Percentiles rank a stretch among this genome's conserved stretches.
These are phyloP conservation scores for Trematomus loennbergii DNA, from an alignment of 2,113 vertebrate species.

Conservation along the genomic window DNA sequence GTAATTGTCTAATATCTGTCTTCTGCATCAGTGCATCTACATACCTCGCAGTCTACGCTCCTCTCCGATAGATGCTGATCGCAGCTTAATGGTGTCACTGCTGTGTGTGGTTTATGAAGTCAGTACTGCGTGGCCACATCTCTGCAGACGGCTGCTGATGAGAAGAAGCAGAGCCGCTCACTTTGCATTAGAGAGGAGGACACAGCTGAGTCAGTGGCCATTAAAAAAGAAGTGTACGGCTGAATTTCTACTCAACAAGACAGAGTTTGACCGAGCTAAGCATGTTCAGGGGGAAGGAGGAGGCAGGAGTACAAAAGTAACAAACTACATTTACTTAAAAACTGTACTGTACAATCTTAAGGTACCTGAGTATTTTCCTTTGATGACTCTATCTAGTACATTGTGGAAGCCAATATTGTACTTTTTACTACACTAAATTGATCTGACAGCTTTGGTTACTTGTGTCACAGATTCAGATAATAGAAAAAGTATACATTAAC, in stretches of 20 bases:
- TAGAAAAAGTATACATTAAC: no score
- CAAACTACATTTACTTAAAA: no score
- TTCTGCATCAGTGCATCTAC: not conserved
- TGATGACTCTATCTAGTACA: no score
- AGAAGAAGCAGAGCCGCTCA: constrained; percentile 29
- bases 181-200: constrained; percentile 34
- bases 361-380: no score
- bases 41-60: not conserved
- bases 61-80: constrained; percentile 18
- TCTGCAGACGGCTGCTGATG: constrained; percentile 35
- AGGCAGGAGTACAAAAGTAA: no score
- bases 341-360: no score
- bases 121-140: constrained; percentile 7
- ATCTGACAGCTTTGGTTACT: no score
- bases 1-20: constrained; percentile 6
- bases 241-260: constrained; percentile 36
- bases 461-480: no score
- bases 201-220: constrained; percentile 50
- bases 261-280: constrained; percentile 29
- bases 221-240: constrained; percentile 29
- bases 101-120: constrained; percentile 33
- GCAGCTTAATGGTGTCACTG: constrained; percentile 11
- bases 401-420: no score
- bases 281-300: no score
- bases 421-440: no score